Conservation (phyloP, 2,113 vertebrate genomes). For the Parotia lawesii region DNA sequence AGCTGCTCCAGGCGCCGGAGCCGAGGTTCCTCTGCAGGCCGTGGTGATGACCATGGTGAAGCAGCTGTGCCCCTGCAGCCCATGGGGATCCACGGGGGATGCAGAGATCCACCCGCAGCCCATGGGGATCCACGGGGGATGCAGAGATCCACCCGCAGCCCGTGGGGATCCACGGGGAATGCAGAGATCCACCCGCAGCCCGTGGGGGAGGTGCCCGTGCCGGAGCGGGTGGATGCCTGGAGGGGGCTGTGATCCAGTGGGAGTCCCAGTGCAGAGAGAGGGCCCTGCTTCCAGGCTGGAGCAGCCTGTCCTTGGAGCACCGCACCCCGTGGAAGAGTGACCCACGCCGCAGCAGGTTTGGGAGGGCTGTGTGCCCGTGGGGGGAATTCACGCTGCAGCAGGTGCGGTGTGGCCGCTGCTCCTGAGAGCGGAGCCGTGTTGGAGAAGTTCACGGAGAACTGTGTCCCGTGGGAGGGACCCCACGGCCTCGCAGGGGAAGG, state of each 20-base stretch:
- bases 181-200: too few species aligned
- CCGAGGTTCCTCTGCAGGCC: neutral
- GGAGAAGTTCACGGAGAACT: neutral
- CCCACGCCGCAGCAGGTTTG: neutral
- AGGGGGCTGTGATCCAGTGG: neutral
- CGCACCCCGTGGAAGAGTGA: neutral
- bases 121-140: neutral
- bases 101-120: too few species aligned
- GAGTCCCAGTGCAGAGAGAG: neutral
- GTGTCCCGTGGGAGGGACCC: neutral
- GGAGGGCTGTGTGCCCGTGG: neutral
- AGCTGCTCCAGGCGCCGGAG: neutral
- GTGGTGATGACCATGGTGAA: neutral
- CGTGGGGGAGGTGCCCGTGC: too few species aligned
- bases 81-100: neutral
- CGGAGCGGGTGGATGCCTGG: too few species aligned
- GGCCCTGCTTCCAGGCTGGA: neutral
- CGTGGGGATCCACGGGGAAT: too few species aligned
- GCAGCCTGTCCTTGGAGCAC: neutral
- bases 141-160: neutral
- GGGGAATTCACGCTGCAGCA: too few species aligned
- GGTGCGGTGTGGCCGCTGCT: neutral
- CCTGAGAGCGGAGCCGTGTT: neutral
- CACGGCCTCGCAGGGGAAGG: neutral
- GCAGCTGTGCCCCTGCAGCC: neutral